These are phyloP conservation scores for Catocala sponsa DNA, from an alignment of 2,888 invertebrate genomes.

Conservation along the genomic window DNA sequence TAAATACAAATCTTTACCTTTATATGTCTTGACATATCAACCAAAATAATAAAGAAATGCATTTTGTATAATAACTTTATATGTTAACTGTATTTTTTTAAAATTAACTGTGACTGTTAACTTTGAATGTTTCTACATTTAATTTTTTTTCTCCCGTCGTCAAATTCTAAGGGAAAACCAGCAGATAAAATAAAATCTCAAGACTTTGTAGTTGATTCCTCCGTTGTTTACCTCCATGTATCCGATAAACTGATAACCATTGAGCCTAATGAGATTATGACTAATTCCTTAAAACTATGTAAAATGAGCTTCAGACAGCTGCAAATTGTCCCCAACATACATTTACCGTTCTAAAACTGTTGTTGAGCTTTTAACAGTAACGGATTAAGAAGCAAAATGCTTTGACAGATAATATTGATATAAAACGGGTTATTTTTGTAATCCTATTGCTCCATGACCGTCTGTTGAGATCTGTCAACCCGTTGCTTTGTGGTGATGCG, in stretches of 20 bases:
- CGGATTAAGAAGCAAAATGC: slow-evolving; percentile 63
- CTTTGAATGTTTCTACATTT: no score
- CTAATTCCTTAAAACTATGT: slow-evolving; percentile 75
- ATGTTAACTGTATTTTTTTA: no score
- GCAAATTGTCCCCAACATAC: slow-evolving; percentile 59
- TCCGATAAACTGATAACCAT: slow-evolving; percentile 42
- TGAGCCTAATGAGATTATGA: slow-evolving; percentile 75
- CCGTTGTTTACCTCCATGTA: slow-evolving; percentile 15
- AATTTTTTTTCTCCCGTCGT: no score
- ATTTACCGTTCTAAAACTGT: slow-evolving; percentile 55
- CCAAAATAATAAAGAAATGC: no score
- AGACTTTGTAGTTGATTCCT: background rate
- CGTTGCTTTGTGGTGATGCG: slow-evolving; percentile 85
- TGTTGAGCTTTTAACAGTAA: slow-evolving; percentile 35
- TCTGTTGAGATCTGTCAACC: slow-evolving; percentile 86
- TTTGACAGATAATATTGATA: slow-evolving; percentile 60
- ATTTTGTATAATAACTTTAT: no score
- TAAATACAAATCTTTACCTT: no score
- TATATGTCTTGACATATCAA: no score
- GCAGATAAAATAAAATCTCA: background rate
- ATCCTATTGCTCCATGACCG: slow-evolving; percentile 79
- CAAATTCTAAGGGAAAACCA: no score
- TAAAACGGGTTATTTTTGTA: slow-evolving; percentile 75
- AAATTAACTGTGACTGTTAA: no score
- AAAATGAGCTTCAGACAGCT: slow-evolving; percentile 68